Evolutionary conservation across 2,113 vertebrate species (phyloP).

Genomic region (Xiphophorus hellerii): DNA sequence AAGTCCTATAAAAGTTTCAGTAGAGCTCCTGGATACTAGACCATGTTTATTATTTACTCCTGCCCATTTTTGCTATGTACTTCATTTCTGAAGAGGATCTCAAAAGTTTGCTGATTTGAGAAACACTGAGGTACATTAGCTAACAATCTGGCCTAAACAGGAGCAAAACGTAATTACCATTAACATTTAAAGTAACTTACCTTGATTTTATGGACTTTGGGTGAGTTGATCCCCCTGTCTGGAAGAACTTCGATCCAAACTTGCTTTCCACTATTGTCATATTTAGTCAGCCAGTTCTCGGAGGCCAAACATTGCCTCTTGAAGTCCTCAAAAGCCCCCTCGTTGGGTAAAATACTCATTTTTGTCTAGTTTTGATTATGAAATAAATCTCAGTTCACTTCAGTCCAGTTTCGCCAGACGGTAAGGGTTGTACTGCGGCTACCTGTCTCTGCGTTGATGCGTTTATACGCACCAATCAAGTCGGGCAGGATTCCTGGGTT

Average conservation of each 20-base stretch:
- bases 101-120: too few relatives aligned
- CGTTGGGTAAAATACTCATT: slow-evolving; percentile 73
- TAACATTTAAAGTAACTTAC: slow-evolving; percentile 50
- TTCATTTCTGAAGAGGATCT: too few relatives aligned
- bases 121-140: too few relatives aligned
- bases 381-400: neutral
- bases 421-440: neutral
- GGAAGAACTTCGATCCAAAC: slow-evolving; percentile 75
- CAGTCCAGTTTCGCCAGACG: neutral
- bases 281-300: slow-evolving; percentile 78
- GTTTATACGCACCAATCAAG: slow-evolving; percentile 55
- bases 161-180: neutral
- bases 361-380: neutral
- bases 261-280: slow-evolving; percentile 71
- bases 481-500: slow-evolving; percentile 66
- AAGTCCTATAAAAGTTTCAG: neutral
- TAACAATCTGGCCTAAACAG: neutral
- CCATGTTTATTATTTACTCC: too few relatives aligned
- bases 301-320: slow-evolving; percentile 72
- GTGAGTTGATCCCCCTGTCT: slow-evolving; percentile 20
- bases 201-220: slow-evolving; percentile 81
- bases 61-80: too few relatives aligned
- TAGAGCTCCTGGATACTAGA: neutral
- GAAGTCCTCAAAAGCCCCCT: slow-evolving; percentile 74
- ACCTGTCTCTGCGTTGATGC: neutral